Conservation (phyloP, 2,797 vertebrate genomes). For the Rhyacichthys aspro region DNA sequence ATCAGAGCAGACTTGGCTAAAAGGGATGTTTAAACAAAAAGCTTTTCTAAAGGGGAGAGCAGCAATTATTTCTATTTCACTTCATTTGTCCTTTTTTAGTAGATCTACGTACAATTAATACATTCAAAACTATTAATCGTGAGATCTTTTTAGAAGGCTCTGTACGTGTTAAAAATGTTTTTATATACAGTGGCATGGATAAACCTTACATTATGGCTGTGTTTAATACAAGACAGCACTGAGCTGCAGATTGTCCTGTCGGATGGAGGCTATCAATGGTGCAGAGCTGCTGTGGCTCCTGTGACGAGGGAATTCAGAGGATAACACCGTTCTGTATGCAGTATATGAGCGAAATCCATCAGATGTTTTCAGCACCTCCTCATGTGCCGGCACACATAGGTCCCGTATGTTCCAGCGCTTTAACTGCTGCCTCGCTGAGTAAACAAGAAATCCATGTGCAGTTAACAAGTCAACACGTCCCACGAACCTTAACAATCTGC, state of each 20-base stretch:
- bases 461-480: constrained; percentile 35
- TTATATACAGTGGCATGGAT: too few species aligned
- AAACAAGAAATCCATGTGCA: constrained; percentile 28
- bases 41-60: too few species aligned
- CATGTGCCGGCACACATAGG: constrained; percentile 22
- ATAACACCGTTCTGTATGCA: constrained; percentile 20
- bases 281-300: not conserved
- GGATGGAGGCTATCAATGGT: not conserved
- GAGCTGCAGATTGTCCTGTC: not conserved
- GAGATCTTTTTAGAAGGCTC: too few species aligned
- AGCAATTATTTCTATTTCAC: too few species aligned
- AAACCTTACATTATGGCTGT: not conserved
- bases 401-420: constrained; percentile 29
- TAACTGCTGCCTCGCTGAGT: constrained; percentile 23
- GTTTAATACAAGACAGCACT: too few species aligned
- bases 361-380: constrained; percentile 55
- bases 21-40: too few species aligned
- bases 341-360: constrained; percentile 57
- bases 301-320: constrained; percentile 1
- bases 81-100: too few species aligned
- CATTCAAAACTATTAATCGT: too few species aligned
- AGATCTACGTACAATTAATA: too few species aligned
- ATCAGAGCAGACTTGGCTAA: too few species aligned
- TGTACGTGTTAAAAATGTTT: too few species aligned
- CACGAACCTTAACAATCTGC: constrained; percentile 15